Evolutionary conservation across 2,888 invertebrate species (phyloP), one percentile per base, ranked within the genome.

Genomic region (Eretmocerus hayati): DNA sequence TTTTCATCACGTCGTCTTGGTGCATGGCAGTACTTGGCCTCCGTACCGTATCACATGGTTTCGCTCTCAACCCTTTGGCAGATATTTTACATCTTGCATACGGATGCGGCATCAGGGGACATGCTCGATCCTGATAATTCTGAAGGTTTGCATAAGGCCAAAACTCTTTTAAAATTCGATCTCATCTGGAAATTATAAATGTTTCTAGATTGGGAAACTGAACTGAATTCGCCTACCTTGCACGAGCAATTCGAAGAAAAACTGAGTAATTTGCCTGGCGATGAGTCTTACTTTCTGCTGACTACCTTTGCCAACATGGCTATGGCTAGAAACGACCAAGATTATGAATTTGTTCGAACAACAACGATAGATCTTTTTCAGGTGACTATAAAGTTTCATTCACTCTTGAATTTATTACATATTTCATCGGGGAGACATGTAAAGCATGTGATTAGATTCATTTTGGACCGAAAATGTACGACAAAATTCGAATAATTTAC

Each of bases 221-320:
- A 76, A 55, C 59, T 78, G 18, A 75, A 74, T 62, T 72, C 73
- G 1, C 60, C 71, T 2, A 70, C 72, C 37, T 71, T 81, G 50
- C 72, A 76, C 59, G 62, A 69, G 26, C 74, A 78, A 41, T 83
- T 86, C 59, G 81, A 83, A 62, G 79, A 85, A 45, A 81, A 81
- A 54, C 70, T 87, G 50, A 73, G 75, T 22, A 74, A 72, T 46
- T 75, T 86, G 62, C 80, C 81, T 1, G 81, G 83, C 37, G 84
- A 84, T 45, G 88, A 90, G 65, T 79, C 83, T 42, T 85, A 85
- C 64, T 89, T 86, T 72, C 73, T 89, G 39, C 66, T 90, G 42
- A 87, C 87, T 51, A 82, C 87, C 3, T 83, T 88, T 63, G 83
- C 86, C 36, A 87, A 86, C 67, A 88, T 90, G 85, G 86, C 85